Evolutionary conservation across 1,140 invertebrate species (phyloP).

Genomic region (Pachypeltis micranthus): DNA sequence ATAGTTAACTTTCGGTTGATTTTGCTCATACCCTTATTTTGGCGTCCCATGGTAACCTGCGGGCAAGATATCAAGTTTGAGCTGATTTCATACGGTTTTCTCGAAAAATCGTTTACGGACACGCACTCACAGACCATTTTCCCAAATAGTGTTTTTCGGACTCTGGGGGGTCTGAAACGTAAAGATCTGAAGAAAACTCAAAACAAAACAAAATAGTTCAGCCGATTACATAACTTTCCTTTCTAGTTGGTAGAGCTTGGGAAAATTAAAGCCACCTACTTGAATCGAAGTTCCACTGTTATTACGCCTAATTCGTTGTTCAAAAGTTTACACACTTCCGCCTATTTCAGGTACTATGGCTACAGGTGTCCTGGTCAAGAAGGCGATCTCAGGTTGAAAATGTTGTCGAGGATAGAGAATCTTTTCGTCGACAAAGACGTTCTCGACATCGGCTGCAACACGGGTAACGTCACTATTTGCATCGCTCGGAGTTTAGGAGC

Average conservation of each 20-base stretch:
- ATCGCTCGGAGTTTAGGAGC: conserved; percentile 77
- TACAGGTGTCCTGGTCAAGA: conserved; percentile 74
- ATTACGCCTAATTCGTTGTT: conserved; percentile 12
- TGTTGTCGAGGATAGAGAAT: conserved; percentile 63
- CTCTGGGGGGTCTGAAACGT: too few species aligned
- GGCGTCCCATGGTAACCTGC: too few species aligned
- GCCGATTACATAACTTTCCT: too few species aligned
- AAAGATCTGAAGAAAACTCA: too few species aligned
- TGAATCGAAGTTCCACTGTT: neutral
- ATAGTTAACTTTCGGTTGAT: too few species aligned
- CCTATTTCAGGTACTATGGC: conserved; percentile 70
- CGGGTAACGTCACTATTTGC: conserved; percentile 81
- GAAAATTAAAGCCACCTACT: neutral
- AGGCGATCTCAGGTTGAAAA: conserved; percentile 66
- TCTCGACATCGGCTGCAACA: conserved; percentile 95
- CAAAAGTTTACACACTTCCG: conserved; percentile 12
- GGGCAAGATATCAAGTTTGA: too few species aligned
- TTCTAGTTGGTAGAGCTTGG: too few species aligned
- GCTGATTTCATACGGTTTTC: conserved; percentile 4
- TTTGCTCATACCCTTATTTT: too few species aligned
- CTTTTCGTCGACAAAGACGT: conserved; percentile 84
- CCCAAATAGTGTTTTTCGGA: too few species aligned
- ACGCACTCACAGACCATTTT: too few species aligned
- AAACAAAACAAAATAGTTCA: too few species aligned
- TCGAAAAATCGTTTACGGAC: too few species aligned